A percentile compares a stretch with the other conserved stretches of the same genome.
Conservation (phyloP, 2,797 vertebrate genomes). For the Takifugu rubripes region DNA sequence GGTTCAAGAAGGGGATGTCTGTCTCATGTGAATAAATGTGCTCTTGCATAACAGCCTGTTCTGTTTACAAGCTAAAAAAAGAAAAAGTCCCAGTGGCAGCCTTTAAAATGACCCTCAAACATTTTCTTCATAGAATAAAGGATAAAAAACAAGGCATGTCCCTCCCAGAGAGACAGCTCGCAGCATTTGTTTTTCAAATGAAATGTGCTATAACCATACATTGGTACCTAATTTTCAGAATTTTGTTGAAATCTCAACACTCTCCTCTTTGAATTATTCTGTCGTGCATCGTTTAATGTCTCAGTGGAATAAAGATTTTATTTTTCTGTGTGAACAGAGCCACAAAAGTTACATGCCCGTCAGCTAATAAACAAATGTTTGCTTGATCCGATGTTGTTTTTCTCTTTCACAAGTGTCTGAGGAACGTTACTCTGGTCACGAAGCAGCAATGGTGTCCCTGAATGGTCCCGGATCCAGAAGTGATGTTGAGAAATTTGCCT, state of each 20-base stretch:
- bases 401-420: conserved; percentile 70
- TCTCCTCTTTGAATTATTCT: background rate
- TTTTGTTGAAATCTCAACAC: background rate
- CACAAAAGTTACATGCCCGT: conserved; percentile 73
- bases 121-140: no score
- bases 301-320: no score
- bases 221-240: background rate
- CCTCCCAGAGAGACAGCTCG: no score
- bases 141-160: no score
- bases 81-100: no score
- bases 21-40: no score
- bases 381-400: background rate
- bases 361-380: conserved; percentile 12
- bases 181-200: no score
- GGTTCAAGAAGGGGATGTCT: no score
- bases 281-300: background rate
- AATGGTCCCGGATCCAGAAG: conserved; percentile 36
- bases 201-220: background rate
- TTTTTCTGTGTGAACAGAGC: conserved; percentile 57
- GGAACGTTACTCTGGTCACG: conserved; percentile 70
- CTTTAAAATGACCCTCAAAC: no score
- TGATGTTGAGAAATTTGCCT: conserved; percentile 82
- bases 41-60: no score
- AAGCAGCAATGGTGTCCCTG: conserved; percentile 78
- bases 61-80: no score